These are phyloP conservation scores for Pseudois nayaur DNA, from an alignment of 2,113 vertebrate genomes.

Conservation along the genomic window DNA sequence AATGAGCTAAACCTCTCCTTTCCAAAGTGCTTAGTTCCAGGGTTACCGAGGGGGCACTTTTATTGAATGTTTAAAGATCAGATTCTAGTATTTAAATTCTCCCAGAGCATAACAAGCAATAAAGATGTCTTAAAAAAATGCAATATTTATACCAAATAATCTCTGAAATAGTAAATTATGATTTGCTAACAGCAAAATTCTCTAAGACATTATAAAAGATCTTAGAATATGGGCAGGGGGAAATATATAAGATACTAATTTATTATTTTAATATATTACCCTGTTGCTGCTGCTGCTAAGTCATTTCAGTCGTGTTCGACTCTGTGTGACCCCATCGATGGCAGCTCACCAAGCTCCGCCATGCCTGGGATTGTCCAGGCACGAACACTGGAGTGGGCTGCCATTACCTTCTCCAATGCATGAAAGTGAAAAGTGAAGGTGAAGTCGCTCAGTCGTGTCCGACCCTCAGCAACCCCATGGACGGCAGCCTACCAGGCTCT, in stretches of 20 bases:
- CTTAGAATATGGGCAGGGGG: neutral
- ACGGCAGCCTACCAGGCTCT: too few species aligned
- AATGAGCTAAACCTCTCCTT: neutral
- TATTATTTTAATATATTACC: neutral
- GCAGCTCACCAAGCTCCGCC: accelerated
- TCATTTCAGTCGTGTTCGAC: too few species aligned
- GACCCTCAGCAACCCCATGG: too few species aligned
- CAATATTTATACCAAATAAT: neutral
- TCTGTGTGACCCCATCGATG: accelerated
- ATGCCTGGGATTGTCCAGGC: too few species aligned
- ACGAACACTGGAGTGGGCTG: too few species aligned
- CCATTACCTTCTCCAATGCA: too few species aligned
- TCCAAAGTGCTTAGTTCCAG: neutral
- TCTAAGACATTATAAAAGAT: neutral
- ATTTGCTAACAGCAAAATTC: neutral
- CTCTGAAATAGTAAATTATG: neutral
- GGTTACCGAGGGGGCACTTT: too few species aligned
- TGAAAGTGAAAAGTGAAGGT: too few species aligned
- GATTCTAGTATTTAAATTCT: neutral
- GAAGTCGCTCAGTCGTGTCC: too few species aligned
- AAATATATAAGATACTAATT: neutral
- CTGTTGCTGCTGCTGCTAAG: neutral
- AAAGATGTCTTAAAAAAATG: neutral
- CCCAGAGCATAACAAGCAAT: neutral
- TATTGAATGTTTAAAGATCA: neutral